Percentiles rank a stretch among this genome's conserved stretches.
Evolutionary conservation across 2,113 vertebrate genomes (phyloP).

Genomic region (Plotosus lineatus): DNA sequence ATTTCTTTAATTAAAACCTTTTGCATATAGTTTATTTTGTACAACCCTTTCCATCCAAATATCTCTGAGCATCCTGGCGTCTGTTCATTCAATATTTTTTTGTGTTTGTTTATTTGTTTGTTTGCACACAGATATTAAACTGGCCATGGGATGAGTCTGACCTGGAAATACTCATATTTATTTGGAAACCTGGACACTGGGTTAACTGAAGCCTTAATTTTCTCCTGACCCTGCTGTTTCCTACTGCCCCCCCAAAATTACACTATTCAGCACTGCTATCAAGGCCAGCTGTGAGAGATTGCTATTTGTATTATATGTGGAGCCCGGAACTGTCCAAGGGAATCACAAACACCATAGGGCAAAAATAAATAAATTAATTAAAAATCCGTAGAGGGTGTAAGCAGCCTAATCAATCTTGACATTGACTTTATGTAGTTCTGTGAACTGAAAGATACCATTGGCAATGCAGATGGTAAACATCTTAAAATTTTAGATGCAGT

Average conservation of each 20-base stretch:
- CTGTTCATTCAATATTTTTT: not conserved
- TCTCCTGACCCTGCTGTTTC: constrained; percentile 74
- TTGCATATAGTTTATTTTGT: not conserved
- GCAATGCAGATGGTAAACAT: not conserved
- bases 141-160: not conserved
- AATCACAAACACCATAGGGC: not conserved
- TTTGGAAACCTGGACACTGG: constrained; percentile 68
- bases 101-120: not conserved
- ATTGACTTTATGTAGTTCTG: constrained; percentile 7
- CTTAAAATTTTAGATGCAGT: not conserved
- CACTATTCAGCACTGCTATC: constrained; percentile 86
- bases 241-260: constrained; percentile 83
- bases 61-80: not conserved
- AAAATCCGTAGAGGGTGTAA: not conserved
- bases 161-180: constrained; percentile 1
- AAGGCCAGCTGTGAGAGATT: constrained; percentile 84
- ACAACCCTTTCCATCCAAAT: not conserved
- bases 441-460: constrained; percentile 5
- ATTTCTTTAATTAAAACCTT: not conserved
- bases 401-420: constrained; percentile 1
- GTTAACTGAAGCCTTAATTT: constrained; percentile 76
- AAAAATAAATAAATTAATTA: constrained; percentile 1
- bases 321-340: constrained; percentile 77
- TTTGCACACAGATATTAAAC: not conserved
- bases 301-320: constrained; percentile 82